These are phyloP conservation scores for Esperia sulphurella DNA, from an alignment of 2,888 invertebrate genomes.

Conservation along the genomic window DNA sequence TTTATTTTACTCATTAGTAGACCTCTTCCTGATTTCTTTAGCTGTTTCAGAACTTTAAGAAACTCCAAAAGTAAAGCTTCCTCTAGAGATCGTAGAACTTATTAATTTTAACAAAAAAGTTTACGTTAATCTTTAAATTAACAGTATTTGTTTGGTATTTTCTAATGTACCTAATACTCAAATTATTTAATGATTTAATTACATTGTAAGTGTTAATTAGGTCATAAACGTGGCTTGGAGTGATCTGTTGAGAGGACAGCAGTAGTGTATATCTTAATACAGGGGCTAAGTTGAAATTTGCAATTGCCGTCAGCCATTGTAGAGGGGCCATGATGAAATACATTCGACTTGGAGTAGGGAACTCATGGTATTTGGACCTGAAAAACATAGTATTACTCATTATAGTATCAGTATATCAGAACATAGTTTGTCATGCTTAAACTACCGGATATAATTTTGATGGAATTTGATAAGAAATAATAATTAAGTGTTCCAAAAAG, in stretches of 20 bases:
- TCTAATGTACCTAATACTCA: no score
- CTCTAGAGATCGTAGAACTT: no score
- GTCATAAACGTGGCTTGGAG: constrained; percentile 26
- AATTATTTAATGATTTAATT: neutral
- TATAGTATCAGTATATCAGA: no score
- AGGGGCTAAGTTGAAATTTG: constrained; percentile 32
- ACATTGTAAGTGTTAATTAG: constrained; percentile 37
- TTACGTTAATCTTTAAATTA: no score
- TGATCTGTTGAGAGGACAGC: constrained; percentile 30
- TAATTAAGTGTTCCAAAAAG: no score
- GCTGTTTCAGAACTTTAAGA: no score
- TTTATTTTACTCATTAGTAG: neutral
- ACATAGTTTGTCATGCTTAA: no score
- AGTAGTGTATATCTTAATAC: constrained; percentile 38
- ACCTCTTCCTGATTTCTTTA: neutral
- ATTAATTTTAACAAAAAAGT: no score
- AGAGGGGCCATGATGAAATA: constrained; percentile 38
- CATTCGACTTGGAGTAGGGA: constrained; percentile 38
- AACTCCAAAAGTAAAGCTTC: neutral
- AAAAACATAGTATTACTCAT: constrained; percentile 8
- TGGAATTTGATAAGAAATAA: no score
- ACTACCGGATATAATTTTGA: no score
- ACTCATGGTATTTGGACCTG: constrained; percentile 31
- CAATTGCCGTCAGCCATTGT: constrained; percentile 45
- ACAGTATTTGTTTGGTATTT: no score